Evolutionary conservation across 1,140 invertebrate species (phyloP).

Genomic region (Hydropsyche tenuis): DNA sequence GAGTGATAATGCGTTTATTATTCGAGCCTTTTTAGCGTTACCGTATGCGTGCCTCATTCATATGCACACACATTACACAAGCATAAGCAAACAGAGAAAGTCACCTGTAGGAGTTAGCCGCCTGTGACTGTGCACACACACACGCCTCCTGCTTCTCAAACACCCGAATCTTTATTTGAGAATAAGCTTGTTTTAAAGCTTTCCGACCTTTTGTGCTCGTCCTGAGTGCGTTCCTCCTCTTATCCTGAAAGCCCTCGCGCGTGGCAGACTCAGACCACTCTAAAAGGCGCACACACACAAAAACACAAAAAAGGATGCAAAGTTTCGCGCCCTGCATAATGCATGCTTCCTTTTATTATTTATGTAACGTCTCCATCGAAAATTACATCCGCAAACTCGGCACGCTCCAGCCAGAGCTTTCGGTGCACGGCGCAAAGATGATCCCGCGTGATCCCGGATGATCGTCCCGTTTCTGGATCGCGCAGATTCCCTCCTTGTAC

Average conservation of each 20-base stretch:
- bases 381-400: too few relatives aligned
- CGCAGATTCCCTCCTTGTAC: conserved; percentile 34
- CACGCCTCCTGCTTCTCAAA: conserved; percentile 9
- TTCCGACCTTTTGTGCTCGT: conserved; percentile 43
- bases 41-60: neutral
- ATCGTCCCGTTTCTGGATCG: conserved; percentile 4
- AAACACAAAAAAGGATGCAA: conserved; percentile 44
- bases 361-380: neutral
- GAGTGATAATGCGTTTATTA: conserved; percentile 30
- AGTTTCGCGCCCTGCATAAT: conserved; percentile 50
- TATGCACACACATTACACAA: neutral
- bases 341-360: conserved; percentile 35
- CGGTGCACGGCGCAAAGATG: too few relatives aligned
- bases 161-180: conserved; percentile 46
- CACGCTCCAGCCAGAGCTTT: neutral
- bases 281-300: neutral
- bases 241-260: conserved; percentile 43
- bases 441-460: conserved; percentile 21
- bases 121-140: neutral
- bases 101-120: conserved; percentile 38
- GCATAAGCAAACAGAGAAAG: neutral
- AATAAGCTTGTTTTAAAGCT: conserved; percentile 50
- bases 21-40: neutral
- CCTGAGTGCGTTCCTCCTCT: conserved; percentile 46
- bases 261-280: too few relatives aligned